Evolutionary conservation across 2,113 vertebrate species (phyloP), one percentile per base, ranked within the genome.

Genomic region (Sinocyclocheilus grahami): DNA sequence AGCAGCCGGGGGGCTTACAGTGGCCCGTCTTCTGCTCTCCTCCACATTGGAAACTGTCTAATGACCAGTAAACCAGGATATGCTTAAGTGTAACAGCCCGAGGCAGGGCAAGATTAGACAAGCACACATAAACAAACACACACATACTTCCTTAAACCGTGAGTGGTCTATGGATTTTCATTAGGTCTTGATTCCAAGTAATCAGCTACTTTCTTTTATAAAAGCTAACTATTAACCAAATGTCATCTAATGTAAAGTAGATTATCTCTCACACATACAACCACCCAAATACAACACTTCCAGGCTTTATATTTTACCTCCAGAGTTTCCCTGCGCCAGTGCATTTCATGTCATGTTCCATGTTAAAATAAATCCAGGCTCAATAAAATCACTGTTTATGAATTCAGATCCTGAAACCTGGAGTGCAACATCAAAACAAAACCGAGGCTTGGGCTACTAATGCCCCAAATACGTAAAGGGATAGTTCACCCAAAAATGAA

Each of bases 11-110:
- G 67, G 67, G 48, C 10, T 53, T 81, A 18, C 37, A 7, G n/a
- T 27, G 79, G 13, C 60, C 39, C 48, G 4, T 33, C 27, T 58
- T 30, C 33, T 39, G 48, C 46, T 51, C 80, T 51, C n/a, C 3
- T 5, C 39, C 62, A 60, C 62, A 69, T 4, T 53, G 24, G 33
- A 71, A 42, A 60, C 10, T 22, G 8, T 14, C 51, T 37, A 87
- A 78, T 74, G 39, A 27, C 53, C 30, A 62, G 53, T 60, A 74
- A 74, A 81, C 65, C 85, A 86, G 78, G 85, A 86, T 81, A 72
- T 86, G 60, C 85, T 72, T 74, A 39, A 39, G 30, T 37, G 22
- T 55, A 83, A 72, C 67, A 55, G 48, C 67, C 51, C 1, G 51
- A 72, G 30, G 76, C 75, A 42, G 65, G 39, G 58, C 48, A 84